Base-by-base conservation (phyloP, 2,797 vertebrate genomes). In the Eulemur coronatus region DNA sequence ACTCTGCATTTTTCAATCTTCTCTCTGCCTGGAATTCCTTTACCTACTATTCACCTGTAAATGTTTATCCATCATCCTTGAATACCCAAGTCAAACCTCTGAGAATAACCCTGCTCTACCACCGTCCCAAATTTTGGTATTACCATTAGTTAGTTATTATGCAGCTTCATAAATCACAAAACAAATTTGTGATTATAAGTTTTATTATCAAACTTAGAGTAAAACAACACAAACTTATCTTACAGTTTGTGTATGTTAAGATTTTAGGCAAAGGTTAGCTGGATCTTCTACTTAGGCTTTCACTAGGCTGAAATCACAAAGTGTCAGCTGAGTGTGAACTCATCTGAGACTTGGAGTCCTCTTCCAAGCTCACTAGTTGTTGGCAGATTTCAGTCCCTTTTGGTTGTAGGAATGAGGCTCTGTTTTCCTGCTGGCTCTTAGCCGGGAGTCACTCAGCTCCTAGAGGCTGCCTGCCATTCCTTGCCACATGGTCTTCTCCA, bases 11-110 rank as follows among this genome's bases (percentile, higher is more conserved):
- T 65, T 86, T 78, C 48, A 80, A 35, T 20, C 41, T 76, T 73
- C 24, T 38, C 30, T 89, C n/a, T 38, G 63, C 61, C 78, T 85
- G 55, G 46, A 95, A 92, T 46, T 43, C 43, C 50, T 41, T 90
- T 81, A 65, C 24, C 5, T 61, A 82, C 52, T 46, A 61, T 30
- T 84, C 30, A 85, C 59, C 55, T 80, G 5, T 57, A 73, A 48
- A 48, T 65, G 70, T 41, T 67, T 59, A 85, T 48, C 28, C 18
- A 52, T n/a, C 41, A 91, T 84, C 55, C 69, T 18, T 76, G 22
- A 91, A 67, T 67, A 95, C 57, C 18, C 55, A 94, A 28, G 63
- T 24, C 75, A 97, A 89, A 96, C 13, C 30, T 93, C 59, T 63
- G 50, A 80, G 52, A 82, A 55, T 46, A 95, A 92, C 33, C 22